Evolutionary conservation across 2,888 invertebrate genomes (phyloP).

Genomic region (Phalera bucephala): DNA sequence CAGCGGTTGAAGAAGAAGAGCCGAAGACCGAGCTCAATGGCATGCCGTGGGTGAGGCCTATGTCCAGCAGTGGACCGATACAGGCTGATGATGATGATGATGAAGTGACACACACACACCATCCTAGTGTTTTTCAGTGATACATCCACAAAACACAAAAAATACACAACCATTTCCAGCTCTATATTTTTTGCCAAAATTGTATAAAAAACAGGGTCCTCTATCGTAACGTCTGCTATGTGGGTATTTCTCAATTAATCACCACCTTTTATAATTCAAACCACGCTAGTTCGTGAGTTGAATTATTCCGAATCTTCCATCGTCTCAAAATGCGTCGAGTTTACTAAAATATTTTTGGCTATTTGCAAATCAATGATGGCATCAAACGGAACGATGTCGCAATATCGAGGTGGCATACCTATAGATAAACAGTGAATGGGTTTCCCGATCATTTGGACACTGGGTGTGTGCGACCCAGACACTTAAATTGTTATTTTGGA

Average conservation of each 20-base stretch:
- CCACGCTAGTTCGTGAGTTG: conserved; percentile 25
- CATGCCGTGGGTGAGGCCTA: no score
- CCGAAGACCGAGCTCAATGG: no score
- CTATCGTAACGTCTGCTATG: neutral
- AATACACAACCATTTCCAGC: no score
- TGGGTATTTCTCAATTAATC: conserved; percentile 12
- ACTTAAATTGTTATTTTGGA: no score
- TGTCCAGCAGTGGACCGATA: no score
- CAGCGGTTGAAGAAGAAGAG: no score
- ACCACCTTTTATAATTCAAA: conserved; percentile 21
- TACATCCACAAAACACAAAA: no score
- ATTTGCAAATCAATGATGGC: conserved; percentile 27
- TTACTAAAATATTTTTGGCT: conserved; percentile 22
- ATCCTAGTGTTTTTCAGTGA: no score
- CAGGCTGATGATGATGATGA: no score
- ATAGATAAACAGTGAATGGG: conserved; percentile 1
- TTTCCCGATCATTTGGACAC: conserved; percentile 1
- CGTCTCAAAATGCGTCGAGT: conserved; percentile 8
- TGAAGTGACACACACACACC: no score
- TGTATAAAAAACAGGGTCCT: no score
- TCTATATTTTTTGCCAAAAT: no score
- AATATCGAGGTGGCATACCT: conserved; percentile 4
- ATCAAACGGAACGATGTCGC: conserved; percentile 13
- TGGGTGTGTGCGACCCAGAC: neutral
- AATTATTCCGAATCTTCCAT: conserved; percentile 20